Conservation (phyloP, 2,888 invertebrate genomes). For the Drosophila quinaria region DNA sequence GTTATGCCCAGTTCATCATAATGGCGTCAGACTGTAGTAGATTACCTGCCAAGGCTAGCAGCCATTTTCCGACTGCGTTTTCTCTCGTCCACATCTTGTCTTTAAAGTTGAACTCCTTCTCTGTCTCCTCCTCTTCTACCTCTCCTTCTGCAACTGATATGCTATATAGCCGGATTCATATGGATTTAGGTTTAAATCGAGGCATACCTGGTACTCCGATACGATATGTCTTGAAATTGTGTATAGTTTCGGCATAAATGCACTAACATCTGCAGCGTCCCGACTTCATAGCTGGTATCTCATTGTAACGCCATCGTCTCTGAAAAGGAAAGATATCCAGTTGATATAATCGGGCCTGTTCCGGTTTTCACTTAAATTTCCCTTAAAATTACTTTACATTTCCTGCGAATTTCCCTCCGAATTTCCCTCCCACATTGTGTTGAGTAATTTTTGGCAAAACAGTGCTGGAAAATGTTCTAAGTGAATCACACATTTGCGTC, state of each 20-base stretch:
- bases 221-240: slow-evolving; percentile 14
- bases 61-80: slow-evolving; percentile 69
- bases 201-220: slow-evolving; percentile 13
- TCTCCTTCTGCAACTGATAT: slow-evolving; percentile 8
- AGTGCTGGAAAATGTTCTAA: too few species aligned
- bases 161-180: not conserved
- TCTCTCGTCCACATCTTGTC: slow-evolving; percentile 60
- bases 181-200: not conserved
- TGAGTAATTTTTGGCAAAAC: too few species aligned
- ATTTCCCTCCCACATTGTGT: too few species aligned
- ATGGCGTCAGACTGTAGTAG: not conserved
- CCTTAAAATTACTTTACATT: too few species aligned
- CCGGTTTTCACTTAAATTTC: too few species aligned
- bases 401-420: too few species aligned
- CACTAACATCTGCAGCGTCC: slow-evolving; percentile 28
- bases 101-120: slow-evolving; percentile 6
- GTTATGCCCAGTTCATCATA: slow-evolving; percentile 20
- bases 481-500: too few species aligned
- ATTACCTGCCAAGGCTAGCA: slow-evolving; percentile 83
- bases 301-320: slow-evolving; percentile 37
- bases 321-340: not conserved
- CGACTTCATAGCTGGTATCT: slow-evolving; percentile 33
- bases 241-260: slow-evolving; percentile 22
- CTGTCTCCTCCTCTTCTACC: not conserved
- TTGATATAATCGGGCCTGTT: not conserved